These are phyloP conservation scores for Crotalus tigris DNA, from an alignment of 2,113 vertebrate genomes.

Conservation along the genomic window DNA sequence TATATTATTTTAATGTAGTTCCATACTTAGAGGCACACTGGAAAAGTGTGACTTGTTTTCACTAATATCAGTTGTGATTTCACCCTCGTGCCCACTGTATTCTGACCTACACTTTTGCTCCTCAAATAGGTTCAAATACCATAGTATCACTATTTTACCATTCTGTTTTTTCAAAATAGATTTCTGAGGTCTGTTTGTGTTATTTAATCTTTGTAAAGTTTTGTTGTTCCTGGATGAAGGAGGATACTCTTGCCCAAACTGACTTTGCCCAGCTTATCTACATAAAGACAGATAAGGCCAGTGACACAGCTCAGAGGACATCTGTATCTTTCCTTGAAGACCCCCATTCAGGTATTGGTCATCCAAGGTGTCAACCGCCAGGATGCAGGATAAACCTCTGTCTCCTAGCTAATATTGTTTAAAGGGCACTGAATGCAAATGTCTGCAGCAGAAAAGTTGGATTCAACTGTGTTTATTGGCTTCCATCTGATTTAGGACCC, in stretches of 20 bases:
- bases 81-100: not conserved
- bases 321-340: not conserved
- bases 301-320: not conserved
- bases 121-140: not conserved
- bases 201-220: not conserved
- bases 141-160: not conserved
- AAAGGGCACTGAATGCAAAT: not conserved
- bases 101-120: not conserved
- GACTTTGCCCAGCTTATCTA: not conserved
- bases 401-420: not conserved
- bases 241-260: not conserved
- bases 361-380: not conserved
- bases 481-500: not conserved
- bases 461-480: not conserved
- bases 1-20: not conserved
- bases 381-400: not conserved
- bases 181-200: not conserved
- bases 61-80: not conserved
- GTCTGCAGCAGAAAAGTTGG: not conserved
- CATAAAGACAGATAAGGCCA: not conserved
- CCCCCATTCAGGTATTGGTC: not conserved
- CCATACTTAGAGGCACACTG: not conserved
- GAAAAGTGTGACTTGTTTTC: not conserved
- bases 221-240: not conserved
- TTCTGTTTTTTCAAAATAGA: not conserved